phyloP scores from a whole-genome alignment of 2,888 invertebrate genomes.

The Rhopalosiphum nymphaeae region DNA sequence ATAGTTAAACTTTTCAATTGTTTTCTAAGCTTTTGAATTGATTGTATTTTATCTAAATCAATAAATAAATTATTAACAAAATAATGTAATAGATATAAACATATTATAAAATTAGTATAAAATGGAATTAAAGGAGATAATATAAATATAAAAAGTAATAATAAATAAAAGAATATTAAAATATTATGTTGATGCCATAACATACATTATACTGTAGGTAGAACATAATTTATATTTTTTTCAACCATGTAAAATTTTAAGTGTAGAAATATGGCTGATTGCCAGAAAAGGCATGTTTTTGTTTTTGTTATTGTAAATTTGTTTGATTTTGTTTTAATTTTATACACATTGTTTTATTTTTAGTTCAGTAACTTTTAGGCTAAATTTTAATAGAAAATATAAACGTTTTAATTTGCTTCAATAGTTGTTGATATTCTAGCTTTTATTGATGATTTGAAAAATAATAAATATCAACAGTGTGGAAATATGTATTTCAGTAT shows the following conservation, averaged over 20 bases:
- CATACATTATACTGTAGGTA: not conserved
- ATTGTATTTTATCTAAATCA: not conserved
- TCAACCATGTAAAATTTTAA: not conserved
- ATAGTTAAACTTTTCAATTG: not conserved
- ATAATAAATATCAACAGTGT: not conserved
- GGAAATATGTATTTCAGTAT: not conserved
- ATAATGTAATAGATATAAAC: not conserved
- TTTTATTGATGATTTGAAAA: not conserved
- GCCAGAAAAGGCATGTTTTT: constrained; percentile 36
- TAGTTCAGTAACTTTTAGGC: constrained; percentile 14
- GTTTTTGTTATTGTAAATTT: constrained; percentile 43
- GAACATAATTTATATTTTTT: constrained; percentile 18
- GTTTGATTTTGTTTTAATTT: not conserved
- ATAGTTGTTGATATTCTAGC: not conserved
- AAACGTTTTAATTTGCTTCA: not conserved
- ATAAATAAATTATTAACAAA: not conserved
- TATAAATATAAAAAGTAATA: not conserved
- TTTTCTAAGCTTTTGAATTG: not conserved
- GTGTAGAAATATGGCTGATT: not conserved
- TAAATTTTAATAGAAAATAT: not conserved
- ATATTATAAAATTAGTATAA: not conserved
- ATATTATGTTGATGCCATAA: not conserved
- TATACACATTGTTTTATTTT: constrained; percentile 36
- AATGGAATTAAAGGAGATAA: not conserved
- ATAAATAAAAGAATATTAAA: not conserved